Conservation (phyloP, 2,797 vertebrate genomes). For the Scleropages formosus region DNA sequence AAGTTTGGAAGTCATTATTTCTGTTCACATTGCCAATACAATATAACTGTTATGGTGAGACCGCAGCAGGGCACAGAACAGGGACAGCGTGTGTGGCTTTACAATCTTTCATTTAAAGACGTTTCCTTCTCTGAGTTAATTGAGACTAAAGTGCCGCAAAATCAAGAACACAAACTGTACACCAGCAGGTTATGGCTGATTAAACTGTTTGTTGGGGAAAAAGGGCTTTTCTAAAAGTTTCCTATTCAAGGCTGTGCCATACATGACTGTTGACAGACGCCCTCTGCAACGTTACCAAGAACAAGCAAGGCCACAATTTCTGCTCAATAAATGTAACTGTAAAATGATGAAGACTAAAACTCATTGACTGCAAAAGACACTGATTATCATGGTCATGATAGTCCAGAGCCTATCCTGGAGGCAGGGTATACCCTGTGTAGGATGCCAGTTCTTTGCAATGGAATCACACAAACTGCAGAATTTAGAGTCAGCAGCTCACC, state of each 20-base stretch:
- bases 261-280: too few relatives aligned
- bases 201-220: constrained; percentile 10
- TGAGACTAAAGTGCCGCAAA: constrained; percentile 15
- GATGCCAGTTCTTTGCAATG: not conserved
- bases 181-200: constrained; percentile 14
- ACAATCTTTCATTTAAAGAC: not conserved
- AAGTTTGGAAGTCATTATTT: too few relatives aligned
- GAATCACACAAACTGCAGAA: not conserved
- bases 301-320: not conserved
- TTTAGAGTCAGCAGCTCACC: too few relatives aligned
- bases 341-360: too few relatives aligned
- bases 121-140: not conserved
- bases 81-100: not conserved
- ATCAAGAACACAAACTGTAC: not conserved
- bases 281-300: too few relatives aligned
- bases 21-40: too few relatives aligned
- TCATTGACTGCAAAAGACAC: too few relatives aligned
- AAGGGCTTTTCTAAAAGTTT: too few relatives aligned
- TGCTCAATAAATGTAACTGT: not conserved
- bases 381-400: too few relatives aligned
- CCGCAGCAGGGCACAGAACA: not conserved
- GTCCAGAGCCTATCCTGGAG: too few relatives aligned
- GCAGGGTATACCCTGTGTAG: too few relatives aligned
- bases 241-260: too few relatives aligned
- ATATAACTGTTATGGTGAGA: not conserved